Evolutionary conservation across 2,888 invertebrate species (phyloP), one percentile per base, ranked within the genome.

Genomic region (Patella caerulea): DNA sequence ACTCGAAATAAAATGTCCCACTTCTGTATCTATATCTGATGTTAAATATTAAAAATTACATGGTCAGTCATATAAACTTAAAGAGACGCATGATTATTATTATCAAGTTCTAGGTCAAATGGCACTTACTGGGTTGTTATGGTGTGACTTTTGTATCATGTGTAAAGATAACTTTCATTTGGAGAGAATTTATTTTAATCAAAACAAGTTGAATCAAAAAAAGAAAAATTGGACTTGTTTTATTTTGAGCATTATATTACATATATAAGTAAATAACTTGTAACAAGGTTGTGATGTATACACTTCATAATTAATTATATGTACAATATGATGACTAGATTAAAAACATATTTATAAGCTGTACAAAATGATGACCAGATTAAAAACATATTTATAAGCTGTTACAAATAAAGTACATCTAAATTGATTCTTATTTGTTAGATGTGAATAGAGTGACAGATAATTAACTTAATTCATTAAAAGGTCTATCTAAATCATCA

Each of bases 101-200:
- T 54, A 19, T 55, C 73, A 73, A 17, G 56, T 73, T 9, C n/a
- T 55, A 34, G 56, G n/a, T 19, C 73, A 73, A 54, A 54, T 73
- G 73, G 73, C 53, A 19, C n/a, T 73, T 24, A 53, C 54, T 56
- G 73, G 73, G 4, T 17, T 56, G 1, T 19, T 55, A 2, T 73
- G 73, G 73, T 73, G 73, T 73, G 45, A 72, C n/a, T 72, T 72
- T 72, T 45, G 52, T 45, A 53, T 72, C 53, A 45, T 29, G 72
- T 45, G 72, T 72, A 24, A 72, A 15, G 52, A 29, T 45, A 34
- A 72, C 14, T 55, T 55, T 54, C 73, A 73, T 55, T 24, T 54
- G 12, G 73, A 73, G 14, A 54, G 34, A 56, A 73, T 73, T 56
- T 17, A 55, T 55, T 73, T 54, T 45, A 34, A 19, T 14, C 2